Base-by-base conservation (phyloP, 2,113 vertebrate genomes). In the Phrynosoma blainvillii region DNA sequence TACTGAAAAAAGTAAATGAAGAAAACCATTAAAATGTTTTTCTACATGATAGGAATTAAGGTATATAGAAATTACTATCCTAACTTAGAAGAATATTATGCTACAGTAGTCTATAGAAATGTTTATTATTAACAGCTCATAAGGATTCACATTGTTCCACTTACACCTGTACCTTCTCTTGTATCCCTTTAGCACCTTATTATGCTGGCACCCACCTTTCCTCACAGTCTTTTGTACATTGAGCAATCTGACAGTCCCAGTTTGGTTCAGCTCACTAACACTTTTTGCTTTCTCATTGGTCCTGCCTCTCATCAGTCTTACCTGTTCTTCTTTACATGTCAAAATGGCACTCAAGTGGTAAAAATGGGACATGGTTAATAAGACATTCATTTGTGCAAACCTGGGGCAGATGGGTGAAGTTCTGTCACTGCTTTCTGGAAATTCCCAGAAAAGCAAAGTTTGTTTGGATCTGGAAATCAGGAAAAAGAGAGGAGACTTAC, bases 401-500 rank as follows among this genome's bases (percentile, higher is more conserved):
- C 47, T 85, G 25, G 32, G 68, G n/a, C 36, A 54, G 71, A 25
- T 40, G 2, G 5, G 14, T 2, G 36, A 30, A 32, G 62, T 21
- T 65, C 36, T 4, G 13, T 78, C 27, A 13, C 12, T 23, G 36
- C 6, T 78, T 78, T 62, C 13, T 52, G 11, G 27, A 54, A 16
- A 14, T 11, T 54, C 13, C 70, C 30, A 59, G 30, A 75, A 9
- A 1, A 74, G 13, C 32, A 23, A 3, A 11, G 32, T 14, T 71
- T 71, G 25, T 52, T 76, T 65, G 56, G 27, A 32, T 66, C 8
- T 47, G 10, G 36, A 59, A 42, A 56, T 13, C 18, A 40, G 54
- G 16, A 23, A 42, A 62, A 80, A 18, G 27, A 36, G 30, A 76
- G 85, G 40, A 56, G 12, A 6, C 94, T 96, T 86, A 98, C 98